Evolutionary conservation across 2,113 vertebrate genomes (phyloP).

Genomic region (Acrocephalus arundinaceus): DNA sequence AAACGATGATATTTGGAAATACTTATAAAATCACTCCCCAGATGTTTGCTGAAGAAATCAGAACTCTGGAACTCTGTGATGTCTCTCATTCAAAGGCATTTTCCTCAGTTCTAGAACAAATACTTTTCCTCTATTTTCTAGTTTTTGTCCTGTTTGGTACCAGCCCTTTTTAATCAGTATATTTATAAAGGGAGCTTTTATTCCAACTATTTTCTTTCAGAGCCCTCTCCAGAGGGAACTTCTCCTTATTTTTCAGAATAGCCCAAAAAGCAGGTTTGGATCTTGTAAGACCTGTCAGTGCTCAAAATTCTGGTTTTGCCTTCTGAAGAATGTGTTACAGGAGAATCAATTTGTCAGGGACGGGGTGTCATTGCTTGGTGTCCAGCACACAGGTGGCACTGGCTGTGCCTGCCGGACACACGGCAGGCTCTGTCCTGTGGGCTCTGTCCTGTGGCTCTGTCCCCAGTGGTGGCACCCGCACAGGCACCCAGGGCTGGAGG

Average conservation of each 20-base stretch:
- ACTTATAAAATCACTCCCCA: background rate
- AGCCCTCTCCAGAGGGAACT: background rate
- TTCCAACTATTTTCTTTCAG: background rate
- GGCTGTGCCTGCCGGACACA: too few species aligned
- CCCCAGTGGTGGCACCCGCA: accelerated
- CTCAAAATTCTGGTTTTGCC: background rate
- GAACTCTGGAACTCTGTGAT: background rate
- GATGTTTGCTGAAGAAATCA: background rate
- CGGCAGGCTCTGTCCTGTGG: too few species aligned
- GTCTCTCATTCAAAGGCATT: background rate
- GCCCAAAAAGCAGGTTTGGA: background rate
- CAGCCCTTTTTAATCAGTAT: background rate
- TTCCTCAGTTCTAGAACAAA: background rate
- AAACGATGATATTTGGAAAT: background rate
- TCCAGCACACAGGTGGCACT: too few species aligned
- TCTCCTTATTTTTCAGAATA: background rate
- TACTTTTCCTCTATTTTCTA: background rate
- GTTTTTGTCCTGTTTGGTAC: background rate
- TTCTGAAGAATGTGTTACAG: background rate
- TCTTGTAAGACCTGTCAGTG: background rate
- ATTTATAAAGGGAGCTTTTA: background rate
- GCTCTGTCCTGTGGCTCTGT: too few species aligned
- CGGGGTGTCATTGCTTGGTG: accelerated
- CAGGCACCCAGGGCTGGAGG: background rate
- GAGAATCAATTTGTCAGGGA: background rate